Evolutionary conservation across 1,140 invertebrate species (phyloP), one percentile per base, ranked within the genome.

Genomic region (Macrocentrus cingulum): DNA sequence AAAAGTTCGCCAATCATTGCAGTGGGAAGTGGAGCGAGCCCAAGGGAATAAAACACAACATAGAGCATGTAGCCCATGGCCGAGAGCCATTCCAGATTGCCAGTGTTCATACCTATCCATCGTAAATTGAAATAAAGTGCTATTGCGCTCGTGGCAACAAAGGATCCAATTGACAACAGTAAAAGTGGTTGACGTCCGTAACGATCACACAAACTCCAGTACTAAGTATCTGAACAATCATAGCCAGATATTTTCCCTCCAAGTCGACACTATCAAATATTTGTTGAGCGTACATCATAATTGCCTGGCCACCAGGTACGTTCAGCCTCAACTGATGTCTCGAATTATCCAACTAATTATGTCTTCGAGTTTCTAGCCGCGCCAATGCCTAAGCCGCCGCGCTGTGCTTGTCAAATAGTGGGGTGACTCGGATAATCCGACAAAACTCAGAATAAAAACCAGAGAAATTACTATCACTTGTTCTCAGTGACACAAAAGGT

Each of bases 1-100:
- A 90, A 89, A 57, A 90, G 76, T 75, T 91, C 89, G 13, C 87
- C 84, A 59, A 88, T 83, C 63, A 89, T 82, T 29, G 88, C 81
- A 69, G 87, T 83, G 2, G 88, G 88, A 41, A 90, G 82, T 1
- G 85, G 85, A 15, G 86, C 87, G 64, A 89, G 76, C 1, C 88
- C 88, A 16, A 89, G 67, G 13, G 84, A 81, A 67, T 88, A 90
- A 60, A 82, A 81, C 9, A 87, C 74, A 25, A 88, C 84, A 68
- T 86, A 90, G 0, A 83, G 58, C 1, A 88, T 77, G 1, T 88
- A 73, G n/a, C 81, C 82, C 0, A 74, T 67, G 0, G 88, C 76
- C 2, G 87, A 84, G 7, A 89, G 59, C 82, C 83, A 85, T 41
- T 75, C 65, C 4, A 87, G 65, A n/a, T 61, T 41, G 3, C 56